phyloP scores from a whole-genome alignment of 64 coral and sea anemone genomes.

The Montipora capricornis region DNA sequence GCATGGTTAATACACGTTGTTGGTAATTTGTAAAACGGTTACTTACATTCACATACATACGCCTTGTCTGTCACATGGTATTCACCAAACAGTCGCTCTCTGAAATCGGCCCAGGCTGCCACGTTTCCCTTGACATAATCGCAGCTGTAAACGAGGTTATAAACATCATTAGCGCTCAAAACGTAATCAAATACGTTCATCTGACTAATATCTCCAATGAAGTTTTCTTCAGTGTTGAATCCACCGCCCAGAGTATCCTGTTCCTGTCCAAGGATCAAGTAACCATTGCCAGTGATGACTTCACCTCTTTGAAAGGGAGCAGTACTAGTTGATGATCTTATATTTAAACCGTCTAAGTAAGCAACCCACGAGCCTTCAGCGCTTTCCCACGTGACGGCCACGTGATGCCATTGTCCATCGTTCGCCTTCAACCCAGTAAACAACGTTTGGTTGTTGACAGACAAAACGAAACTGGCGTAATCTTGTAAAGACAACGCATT shows the following conservation, averaged over 20 bases:
- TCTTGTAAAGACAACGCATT: constrained; percentile 84
- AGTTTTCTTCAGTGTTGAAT: constrained; percentile 68
- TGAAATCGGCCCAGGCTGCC: constrained; percentile 89
- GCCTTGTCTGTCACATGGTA: constrained; percentile 71
- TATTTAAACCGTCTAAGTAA: constrained; percentile 38
- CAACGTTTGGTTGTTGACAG: constrained; percentile 78
- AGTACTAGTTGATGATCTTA: neutral
- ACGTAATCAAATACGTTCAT: constrained; percentile 54
- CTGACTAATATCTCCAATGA: constrained; percentile 71
- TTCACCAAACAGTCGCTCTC: constrained; percentile 68
- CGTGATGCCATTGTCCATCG: constrained; percentile 90
- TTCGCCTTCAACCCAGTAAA: constrained; percentile 59
- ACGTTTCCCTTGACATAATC: constrained; percentile 75
- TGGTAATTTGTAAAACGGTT: neutral
- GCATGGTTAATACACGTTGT: too few relatives aligned
- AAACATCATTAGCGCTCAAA: constrained; percentile 53
- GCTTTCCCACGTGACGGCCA: constrained; percentile 84
- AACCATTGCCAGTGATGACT: constrained; percentile 45
- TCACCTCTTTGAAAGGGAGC: constrained; percentile 36
- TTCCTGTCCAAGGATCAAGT: constrained; percentile 65
- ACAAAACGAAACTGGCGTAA: constrained; percentile 68
- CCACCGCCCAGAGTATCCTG: constrained; percentile 59
- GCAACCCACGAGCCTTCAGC: constrained; percentile 44
- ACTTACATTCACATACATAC: constrained; percentile 88
- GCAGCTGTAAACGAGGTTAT: constrained; percentile 81